Base-by-base conservation (phyloP, 2,888 invertebrate species). In the Globia sparganii region DNA sequence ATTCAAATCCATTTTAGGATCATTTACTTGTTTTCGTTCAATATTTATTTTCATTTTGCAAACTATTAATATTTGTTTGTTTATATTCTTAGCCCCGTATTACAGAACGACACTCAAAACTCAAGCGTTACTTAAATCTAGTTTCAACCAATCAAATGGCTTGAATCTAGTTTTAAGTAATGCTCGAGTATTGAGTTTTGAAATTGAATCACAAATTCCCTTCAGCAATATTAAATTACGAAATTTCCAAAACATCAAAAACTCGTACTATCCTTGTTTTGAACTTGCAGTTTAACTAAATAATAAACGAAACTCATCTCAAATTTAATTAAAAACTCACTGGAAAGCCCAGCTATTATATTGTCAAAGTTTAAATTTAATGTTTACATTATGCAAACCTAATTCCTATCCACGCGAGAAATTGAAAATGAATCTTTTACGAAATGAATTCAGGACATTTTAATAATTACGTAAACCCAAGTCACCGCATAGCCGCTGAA, bases 401-500 rank as follows among this genome's bases (percentile, higher is more conserved):
- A 62, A 68, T 71, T 76, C 31, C 62, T 43, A 68, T 8, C 65
- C 28, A 66, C 56, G 34, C 58, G 31, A 82, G 59, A 68, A 66
- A 75, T 78, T 80, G 31, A 78, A 77, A 77, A 40, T 77, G 49
- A 75, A 61, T 80, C 62, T 69, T 78, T 72, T 78, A 72, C 75
- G 58, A 75, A 80, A 68, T 74, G 18, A 81, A 82, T 86, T 80
- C 67, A 66, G 58, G 72, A 76, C 53, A 83, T 86, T 88, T 88
- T 84, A 83, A 83, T 84, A 85, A 85, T 79, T 77, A 82, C 86
- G 67, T 82, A 83, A 83, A 85, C 85, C 80, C 72, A 77, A 86
- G 87, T 87, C 89, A 89, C 90, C 89, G 87, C 90, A 90, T 84
- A 87, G 90, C 90, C 87, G 85, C 91, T 91, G 92, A 92, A 93